These are phyloP conservation scores for Oreochromis niloticus DNA, from an alignment of 2,113 vertebrate genomes.

Conservation along the genomic window DNA sequence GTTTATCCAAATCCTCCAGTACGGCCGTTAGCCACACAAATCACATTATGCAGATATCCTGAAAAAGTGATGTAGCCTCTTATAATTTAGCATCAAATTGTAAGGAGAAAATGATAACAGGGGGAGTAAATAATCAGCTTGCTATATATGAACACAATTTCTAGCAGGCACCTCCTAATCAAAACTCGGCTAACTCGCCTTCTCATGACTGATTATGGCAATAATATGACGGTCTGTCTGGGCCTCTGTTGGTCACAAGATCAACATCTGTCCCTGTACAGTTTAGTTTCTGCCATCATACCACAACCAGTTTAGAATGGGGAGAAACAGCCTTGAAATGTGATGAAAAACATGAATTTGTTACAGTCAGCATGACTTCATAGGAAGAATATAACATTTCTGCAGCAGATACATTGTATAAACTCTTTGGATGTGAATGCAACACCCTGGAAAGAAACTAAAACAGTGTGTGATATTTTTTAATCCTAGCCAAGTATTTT, in stretches of 20 bases:
- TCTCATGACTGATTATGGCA: neutral
- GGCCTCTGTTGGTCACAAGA: accelerated
- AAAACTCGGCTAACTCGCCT: accelerated
- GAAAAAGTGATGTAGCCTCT: neutral
- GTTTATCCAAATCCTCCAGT: neutral
- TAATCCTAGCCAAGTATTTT: neutral
- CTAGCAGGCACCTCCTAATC: neutral
- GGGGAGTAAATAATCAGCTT: neutral
- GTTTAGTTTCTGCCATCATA: too few relatives aligned
- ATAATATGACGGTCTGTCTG: accelerated
- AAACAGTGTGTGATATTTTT: neutral
- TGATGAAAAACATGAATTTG: accelerated
- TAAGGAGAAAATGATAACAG: neutral
- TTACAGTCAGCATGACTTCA: neutral
- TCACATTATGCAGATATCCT: neutral
- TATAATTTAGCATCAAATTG: neutral
- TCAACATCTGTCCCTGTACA: neutral
- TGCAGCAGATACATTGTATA: accelerated
- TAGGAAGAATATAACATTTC: neutral
- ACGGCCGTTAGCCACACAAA: neutral
- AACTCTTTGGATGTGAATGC: accelerated
- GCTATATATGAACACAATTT: neutral
- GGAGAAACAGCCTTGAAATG: neutral
- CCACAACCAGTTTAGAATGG: neutral
- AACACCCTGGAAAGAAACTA: neutral